A percentile compares a stretch with the other conserved stretches of the same genome.
Conservation (phyloP, 2,113 vertebrate species). For the Microtus pennsylvanicus region DNA sequence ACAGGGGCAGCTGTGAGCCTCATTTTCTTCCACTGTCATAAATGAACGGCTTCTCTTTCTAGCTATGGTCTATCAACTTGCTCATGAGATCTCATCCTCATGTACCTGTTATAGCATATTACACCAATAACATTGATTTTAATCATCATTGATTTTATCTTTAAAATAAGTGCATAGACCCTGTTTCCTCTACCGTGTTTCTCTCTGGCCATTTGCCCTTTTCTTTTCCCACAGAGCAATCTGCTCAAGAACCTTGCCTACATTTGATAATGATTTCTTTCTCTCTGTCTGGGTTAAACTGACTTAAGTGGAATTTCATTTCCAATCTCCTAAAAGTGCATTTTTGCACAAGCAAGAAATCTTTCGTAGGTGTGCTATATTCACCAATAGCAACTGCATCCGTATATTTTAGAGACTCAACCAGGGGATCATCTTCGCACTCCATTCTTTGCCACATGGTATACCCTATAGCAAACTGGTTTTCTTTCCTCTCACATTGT, state of each 20-base stretch:
- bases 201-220: neutral
- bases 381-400: neutral
- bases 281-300: neutral
- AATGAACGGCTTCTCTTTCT: neutral
- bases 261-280: neutral
- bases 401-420: neutral
- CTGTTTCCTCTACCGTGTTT: neutral
- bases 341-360: neutral
- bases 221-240: neutral
- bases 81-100: neutral
- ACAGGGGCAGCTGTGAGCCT: rapidly evolving
- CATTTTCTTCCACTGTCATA: neutral
- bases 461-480: neutral
- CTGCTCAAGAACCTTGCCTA: neutral
- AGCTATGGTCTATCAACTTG: neutral
- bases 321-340: neutral
- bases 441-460: neutral
- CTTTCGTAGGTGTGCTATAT: neutral
- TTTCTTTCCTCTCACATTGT: neutral
- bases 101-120: neutral
- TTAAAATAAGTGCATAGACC: too few species aligned
- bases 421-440: neutral
- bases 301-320: neutral
- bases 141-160: neutral
- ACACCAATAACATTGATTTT: neutral